These are phyloP conservation scores for Diadema setosum DNA, from an alignment of 35 echinoderm and acorn worm species.

Conservation along the genomic window DNA sequence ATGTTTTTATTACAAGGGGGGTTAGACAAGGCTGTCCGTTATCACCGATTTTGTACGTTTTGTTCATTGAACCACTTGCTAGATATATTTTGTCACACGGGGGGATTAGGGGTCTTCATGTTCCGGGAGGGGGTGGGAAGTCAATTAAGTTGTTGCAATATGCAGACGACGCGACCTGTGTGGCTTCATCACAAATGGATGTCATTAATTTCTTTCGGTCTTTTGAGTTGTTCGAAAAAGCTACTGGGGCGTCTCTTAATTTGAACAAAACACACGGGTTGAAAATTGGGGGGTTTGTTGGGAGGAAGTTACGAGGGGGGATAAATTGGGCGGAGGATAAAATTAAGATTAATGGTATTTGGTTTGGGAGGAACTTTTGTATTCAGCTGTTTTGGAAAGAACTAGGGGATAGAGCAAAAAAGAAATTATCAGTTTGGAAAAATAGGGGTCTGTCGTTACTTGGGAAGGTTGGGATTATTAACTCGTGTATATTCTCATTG, in stretches of 20 bases:
- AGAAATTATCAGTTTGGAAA: not conserved
- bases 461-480: not conserved
- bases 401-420: not conserved
- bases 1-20: not conserved
- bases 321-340: constrained; percentile 16
- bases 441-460: not conserved
- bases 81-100: not conserved
- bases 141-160: constrained; percentile 5
- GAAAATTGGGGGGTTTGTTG: not conserved
- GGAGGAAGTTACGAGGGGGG: constrained; percentile 2
- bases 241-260: constrained; percentile 33
- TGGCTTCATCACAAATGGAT: not conserved
- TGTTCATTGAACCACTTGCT: constrained; percentile 31
- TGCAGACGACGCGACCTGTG: constrained; percentile 33
- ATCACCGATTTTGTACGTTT: constrained; percentile 30
- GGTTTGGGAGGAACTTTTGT: not conserved
- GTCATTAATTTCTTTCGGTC: constrained; percentile 2
- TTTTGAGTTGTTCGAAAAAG: constrained; percentile 11
- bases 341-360: constrained; percentile 33
- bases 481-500: not conserved
- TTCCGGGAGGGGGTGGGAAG: constrained; percentile 2
- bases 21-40: constrained; percentile 43
- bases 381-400: not conserved
- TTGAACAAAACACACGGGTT: not conserved
- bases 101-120: not conserved